Evolutionary conservation across 2,113 vertebrate genomes (phyloP), one percentile per base, ranked within the genome.

Genomic region (Anhinga anhinga): DNA sequence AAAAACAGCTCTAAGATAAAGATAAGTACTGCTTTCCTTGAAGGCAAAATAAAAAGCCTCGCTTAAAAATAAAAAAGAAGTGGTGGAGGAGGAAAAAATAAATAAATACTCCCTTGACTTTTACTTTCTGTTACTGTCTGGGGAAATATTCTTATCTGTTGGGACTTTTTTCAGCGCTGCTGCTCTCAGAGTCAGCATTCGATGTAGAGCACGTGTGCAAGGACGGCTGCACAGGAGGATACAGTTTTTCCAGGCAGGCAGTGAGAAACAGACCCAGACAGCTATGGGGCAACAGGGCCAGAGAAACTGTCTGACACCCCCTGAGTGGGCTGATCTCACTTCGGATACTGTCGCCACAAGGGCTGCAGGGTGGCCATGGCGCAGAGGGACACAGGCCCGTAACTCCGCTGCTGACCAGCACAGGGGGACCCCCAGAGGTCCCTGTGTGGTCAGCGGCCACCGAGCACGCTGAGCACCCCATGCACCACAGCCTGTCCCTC

Each of bases 291-390:
- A 2, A 44, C 13, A 49, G 29, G 52, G 26, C 47, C 40, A 59
- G 49, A 76, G 38, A 85, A 76, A 67, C 29, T 22, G 30, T 17
- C 65, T 38, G 9, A 30, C 38, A 30, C 1, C 3, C 10, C 25
- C 23, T 2, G 3, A 4, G 10, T 15, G 18, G 52, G 17, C 29
- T 32, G 44, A 30, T 38, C 50, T 45, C 2, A 0, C 42, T 56
- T 42, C 0, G 0, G 7, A 32, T 11, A 23, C 42, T 19, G 26
- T 44, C 8, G 4, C 36, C 49, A 1, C 49, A 32, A 42, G 53
- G 59, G 10, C 55, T 89, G 13, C 32, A 36, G 44, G 12, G 34
- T 25, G 44, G 34, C 30, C 26, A 32, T 74, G 0, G 2, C 1
- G 2, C 56, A 63, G 73, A 18, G 7, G 55, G 42, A 45, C 44